These are phyloP conservation scores for Stenoptilia bipunctidactyla DNA, from an alignment of 2,888 invertebrate genomes.

Conservation along the genomic window DNA sequence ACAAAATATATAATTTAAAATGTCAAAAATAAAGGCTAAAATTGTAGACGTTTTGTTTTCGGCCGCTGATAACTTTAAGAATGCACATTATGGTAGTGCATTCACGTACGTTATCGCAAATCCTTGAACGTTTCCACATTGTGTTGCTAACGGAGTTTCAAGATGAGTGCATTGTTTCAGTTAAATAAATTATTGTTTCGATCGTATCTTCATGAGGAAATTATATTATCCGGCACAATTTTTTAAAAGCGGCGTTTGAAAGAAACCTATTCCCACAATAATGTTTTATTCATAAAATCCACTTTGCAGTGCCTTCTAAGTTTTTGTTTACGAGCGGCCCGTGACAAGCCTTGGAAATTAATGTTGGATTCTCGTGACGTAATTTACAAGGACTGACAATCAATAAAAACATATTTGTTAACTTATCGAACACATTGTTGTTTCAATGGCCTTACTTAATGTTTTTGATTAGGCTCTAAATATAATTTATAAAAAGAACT, in stretches of 20 bases:
- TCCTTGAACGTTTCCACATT: conserved; percentile 7
- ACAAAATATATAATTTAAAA: conserved; percentile 25
- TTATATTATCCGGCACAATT: no score
- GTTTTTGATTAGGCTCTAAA: no score
- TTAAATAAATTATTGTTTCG: conserved; percentile 7
- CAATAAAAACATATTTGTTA: no score
- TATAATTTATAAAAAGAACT: no score
- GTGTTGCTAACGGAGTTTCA: conserved; percentile 14
- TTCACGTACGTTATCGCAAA: conserved; percentile 13
- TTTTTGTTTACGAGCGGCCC: conserved; percentile 19
- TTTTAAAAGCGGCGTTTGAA: no score
- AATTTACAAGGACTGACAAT: conserved; percentile 5
- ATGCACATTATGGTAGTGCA: conserved; percentile 12
- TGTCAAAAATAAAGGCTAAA: no score
- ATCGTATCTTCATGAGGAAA: not conserved
- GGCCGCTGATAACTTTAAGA: not conserved
- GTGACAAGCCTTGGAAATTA: conserved; percentile 17
- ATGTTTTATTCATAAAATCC: no score
- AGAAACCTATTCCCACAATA: no score
- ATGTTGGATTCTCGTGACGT: conserved; percentile 18
- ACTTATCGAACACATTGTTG: no score
- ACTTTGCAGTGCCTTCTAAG: not conserved
- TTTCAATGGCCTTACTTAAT: no score
- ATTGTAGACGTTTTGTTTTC: no score
- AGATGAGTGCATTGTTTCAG: conserved; percentile 13